Conservation (phyloP, 2,113 vertebrate genomes). For the Eclectus roratus region DNA sequence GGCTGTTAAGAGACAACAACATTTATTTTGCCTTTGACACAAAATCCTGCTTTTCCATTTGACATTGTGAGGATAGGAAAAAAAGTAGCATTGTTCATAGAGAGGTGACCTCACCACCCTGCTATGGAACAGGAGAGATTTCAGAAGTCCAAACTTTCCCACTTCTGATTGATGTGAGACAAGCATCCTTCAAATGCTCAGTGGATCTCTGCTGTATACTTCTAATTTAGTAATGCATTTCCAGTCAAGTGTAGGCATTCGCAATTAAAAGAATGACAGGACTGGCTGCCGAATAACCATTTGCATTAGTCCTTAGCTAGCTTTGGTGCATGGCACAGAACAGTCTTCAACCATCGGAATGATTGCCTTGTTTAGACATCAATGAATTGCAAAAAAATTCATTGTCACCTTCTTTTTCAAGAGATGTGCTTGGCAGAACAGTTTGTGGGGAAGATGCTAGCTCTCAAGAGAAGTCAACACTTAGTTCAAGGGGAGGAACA, state of each 20-base stretch:
- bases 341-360: neutral
- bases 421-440: neutral
- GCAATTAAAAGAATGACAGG: neutral
- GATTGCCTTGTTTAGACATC: neutral
- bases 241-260: neutral
- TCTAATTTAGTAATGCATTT: conserved; percentile 32
- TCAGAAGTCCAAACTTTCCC: neutral
- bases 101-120: neutral
- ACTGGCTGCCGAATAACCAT: neutral
- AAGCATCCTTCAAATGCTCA: neutral
- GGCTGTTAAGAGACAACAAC: neutral
- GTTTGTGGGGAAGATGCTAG: neutral
- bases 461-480: neutral
- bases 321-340: neutral
- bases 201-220: neutral
- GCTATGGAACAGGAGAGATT: neutral
- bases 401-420: neutral
- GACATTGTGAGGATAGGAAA: neutral
- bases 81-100: neutral
- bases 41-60: neutral
- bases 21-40: neutral
- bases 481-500: neutral
- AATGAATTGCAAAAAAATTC: neutral
- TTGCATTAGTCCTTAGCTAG: neutral
- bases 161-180: neutral